Base-by-base conservation (phyloP, 2,888 invertebrate genomes). In the Latrodectus hesperus region DNA sequence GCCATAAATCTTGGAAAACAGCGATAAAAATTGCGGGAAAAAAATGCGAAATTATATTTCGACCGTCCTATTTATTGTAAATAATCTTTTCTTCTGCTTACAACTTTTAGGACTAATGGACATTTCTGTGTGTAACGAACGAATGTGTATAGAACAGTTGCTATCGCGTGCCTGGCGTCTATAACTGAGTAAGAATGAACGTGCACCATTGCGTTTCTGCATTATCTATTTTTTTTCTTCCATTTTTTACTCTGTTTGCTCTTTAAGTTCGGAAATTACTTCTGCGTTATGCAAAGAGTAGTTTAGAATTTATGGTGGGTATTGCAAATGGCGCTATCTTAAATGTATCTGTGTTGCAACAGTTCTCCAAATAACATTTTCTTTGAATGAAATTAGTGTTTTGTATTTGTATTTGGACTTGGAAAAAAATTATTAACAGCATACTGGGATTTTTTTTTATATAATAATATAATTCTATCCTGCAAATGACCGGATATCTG, bases 161-260 rank as follows among this genome's bases (percentile, higher is more conserved):
- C 68, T n/a, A 70, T 86, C 72, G 86, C 86, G 86, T 86, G 86
- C 65, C 17, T 72, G 76, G 65, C 64, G 65, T 71, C 86, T 76
- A 86, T 86, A 86, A 86, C 55, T 38, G 38, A 38, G 38, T 38
- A 38, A 38, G 65, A 9, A 16, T 60, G 6, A 82, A 75, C 75
- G 22, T 64, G 22, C 52, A 73, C n/a, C 12, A 11, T 6, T 5
- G 12, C 12, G 12, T 60, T 60, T 12, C 14, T n/a, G 12, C 12
- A 11, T 60, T 60, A 60, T 11, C 14, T n/a, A n/a, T 16, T 16
- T 60, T 60, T 16, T 60, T 6, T 11, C 60, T 12, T n/a, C 6
- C 55, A 9, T 3, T 60, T 10, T 60, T n/a, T 11, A 60, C n/a
- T 60, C n/a, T 12, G 60, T 12, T 17, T 68, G 12, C 26, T 79